A percentile compares a stretch with the other conserved stretches of the same genome.
These are phyloP conservation scores for Chaetodon auriga DNA, from an alignment of 2,113 vertebrate species.

Conservation along the genomic window DNA sequence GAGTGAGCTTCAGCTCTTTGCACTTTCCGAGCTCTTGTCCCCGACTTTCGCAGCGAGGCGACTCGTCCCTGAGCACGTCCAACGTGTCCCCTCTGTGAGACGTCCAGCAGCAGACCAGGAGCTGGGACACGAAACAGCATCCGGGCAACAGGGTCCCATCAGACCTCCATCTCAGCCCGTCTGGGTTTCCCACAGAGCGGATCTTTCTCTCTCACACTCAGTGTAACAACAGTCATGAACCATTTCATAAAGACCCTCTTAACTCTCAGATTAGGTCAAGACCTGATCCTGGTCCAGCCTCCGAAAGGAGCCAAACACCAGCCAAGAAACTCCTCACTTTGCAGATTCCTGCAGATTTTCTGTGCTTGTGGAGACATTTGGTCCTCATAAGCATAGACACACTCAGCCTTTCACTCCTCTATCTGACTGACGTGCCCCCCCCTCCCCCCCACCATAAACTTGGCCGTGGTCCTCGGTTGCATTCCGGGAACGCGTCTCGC, in stretches of 20 bases:
- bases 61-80: not conserved
- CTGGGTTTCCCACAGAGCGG: not conserved
- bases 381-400: constrained; percentile 51
- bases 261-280: not conserved
- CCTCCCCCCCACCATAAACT: constrained; percentile 46
- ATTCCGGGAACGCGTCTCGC: constrained; percentile 77
- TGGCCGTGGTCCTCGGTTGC: constrained; percentile 65
- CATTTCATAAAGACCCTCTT: not conserved
- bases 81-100: constrained; percentile 10
- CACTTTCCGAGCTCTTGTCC: too few species aligned
- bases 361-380: constrained; percentile 35
- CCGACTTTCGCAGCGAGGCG: not conserved
- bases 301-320: too few species aligned
- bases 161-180: not conserved
- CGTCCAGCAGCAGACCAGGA: constrained; percentile 1
- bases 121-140: constrained; percentile 21
- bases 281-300: not conserved
- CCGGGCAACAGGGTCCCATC: constrained; percentile 2
- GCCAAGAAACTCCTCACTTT: not conserved
- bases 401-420: constrained; percentile 25
- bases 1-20: too few species aligned
- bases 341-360: not conserved
- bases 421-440: constrained; percentile 34
- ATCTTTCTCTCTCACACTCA: not conserved
- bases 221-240: not conserved